phyloP scores from a whole-genome alignment of 2,888 invertebrate species.

The Agrotis ipsilon region DNA sequence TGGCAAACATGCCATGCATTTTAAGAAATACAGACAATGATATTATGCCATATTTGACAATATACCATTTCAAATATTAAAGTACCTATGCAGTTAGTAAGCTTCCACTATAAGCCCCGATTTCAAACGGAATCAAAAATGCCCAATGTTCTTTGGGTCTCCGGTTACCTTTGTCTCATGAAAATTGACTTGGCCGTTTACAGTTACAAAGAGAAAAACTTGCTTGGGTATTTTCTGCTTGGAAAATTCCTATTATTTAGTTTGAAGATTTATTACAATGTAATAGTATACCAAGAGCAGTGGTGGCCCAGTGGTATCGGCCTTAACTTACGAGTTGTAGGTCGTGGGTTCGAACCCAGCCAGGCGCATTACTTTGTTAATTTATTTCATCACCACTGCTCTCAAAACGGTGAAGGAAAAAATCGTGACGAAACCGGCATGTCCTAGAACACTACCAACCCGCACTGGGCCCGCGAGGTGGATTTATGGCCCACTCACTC shows the following conservation, averaged over 20 bases:
- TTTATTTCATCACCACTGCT: too few species aligned
- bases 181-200: conserved; percentile 13
- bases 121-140: conserved; percentile 26
- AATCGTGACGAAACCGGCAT: too few species aligned
- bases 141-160: conserved; percentile 9
- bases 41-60: background rate
- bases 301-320: too few species aligned
- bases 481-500: too few species aligned
- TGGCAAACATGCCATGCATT: background rate
- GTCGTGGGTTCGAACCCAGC: too few species aligned
- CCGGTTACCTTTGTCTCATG: conserved; percentile 21
- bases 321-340: too few species aligned
- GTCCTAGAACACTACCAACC: too few species aligned
- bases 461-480: too few species aligned
- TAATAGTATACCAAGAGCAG: too few species aligned
- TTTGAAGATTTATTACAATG: background rate
- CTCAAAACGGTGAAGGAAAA: too few species aligned
- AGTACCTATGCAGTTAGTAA: background rate
- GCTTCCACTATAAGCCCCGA: background rate
- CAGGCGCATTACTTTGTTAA: too few species aligned
- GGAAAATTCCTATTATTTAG: background rate
- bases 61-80: background rate
- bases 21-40: background rate
- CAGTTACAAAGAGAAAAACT: conserved; percentile 13
- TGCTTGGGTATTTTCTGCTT: conserved; percentile 22